Evolutionary conservation across 2,888 invertebrate species (phyloP), one percentile per base, ranked within the genome.

Genomic region (Tinea trinotella): DNA sequence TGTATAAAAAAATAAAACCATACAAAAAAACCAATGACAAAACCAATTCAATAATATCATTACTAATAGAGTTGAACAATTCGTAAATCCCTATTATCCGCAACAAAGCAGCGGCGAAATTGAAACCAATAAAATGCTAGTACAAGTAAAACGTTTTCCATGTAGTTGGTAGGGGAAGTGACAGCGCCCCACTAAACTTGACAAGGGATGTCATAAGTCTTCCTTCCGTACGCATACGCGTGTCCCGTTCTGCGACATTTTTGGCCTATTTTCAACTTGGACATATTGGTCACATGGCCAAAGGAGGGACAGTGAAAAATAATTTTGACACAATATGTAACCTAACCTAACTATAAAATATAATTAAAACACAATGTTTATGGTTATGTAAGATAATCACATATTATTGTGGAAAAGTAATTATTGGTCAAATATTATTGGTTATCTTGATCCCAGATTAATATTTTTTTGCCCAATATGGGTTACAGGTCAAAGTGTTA

Each of bases 201-300:
- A 83, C 77, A 71, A 76, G 81, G 83, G 82, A 83, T 75, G 78
- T 84, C 84, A 84, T 84, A 83, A 81, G 82, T 77, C 82, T 82
- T 82, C 80, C 68, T 30, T 46, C 48, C 48, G 48, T 54, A 49
- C 58, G 60, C 59, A 24, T 35, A 58, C 58, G 59, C 58, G 58
- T 56, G 56, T 50, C 34, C 49, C 17, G 36, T 30, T 17, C 48
- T 40, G 13, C 15, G 40, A 40, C 40, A 30, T 5, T 30, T 30
- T 30, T 4, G 13, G 7, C 40, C 13, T 40, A 12, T n/a, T 40
- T 15, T 2, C n/a, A 40, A n/a, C 13, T 40, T 13, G 40, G n/a
- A 15, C 40, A n/a, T n/a, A 15, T 13, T 40, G n/a, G 40, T n/a
- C 40, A 40, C n/a, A 40, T 30, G 30, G n/a, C 30, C 30, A 30